Conservation (phyloP, 2,797 vertebrate genomes). For the Tympanoctomys barrerae region DNA sequence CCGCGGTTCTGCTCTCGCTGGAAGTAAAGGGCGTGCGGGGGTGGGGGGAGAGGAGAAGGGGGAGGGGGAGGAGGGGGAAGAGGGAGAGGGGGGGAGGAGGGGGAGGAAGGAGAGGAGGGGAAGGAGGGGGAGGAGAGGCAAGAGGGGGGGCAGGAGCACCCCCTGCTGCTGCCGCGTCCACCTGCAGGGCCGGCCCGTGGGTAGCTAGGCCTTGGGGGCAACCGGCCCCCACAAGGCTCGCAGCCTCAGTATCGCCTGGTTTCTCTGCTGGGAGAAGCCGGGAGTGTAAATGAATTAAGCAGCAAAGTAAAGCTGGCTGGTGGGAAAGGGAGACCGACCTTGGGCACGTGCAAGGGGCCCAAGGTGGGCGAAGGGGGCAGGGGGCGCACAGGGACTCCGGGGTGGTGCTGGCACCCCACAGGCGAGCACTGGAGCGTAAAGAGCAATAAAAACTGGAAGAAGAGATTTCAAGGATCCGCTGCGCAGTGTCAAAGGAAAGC, state of each 20-base stretch:
- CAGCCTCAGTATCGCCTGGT: background rate
- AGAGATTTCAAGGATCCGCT: background rate
- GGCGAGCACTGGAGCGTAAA: background rate
- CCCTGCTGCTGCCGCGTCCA: too few species aligned
- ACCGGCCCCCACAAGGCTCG: background rate
- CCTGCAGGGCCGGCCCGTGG: too few species aligned
- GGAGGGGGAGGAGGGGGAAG: too few species aligned
- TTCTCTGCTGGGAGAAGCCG: background rate
- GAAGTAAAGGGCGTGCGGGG: background rate
- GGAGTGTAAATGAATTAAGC: background rate
- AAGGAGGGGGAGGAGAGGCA: too few species aligned
- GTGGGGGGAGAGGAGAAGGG: too few species aligned
- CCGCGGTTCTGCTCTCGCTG: conserved; percentile 10
- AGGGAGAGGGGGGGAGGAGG: too few species aligned
- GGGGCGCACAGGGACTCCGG: background rate
- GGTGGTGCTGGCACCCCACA: too few species aligned
- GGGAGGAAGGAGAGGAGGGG: too few species aligned
- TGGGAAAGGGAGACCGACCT: background rate
- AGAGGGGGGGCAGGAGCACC: too few species aligned
- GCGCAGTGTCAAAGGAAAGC: background rate
- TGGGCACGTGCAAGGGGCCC: background rate
- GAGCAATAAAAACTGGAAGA: background rate
- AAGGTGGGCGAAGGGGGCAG: background rate
- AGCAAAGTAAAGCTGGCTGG: background rate
- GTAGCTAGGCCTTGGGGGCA: too few species aligned